Percentiles rank a stretch among this genome's conserved stretches.
phyloP scores from a whole-genome alignment of 2,888 invertebrate genomes.

The Lochmaea capreae region DNA sequence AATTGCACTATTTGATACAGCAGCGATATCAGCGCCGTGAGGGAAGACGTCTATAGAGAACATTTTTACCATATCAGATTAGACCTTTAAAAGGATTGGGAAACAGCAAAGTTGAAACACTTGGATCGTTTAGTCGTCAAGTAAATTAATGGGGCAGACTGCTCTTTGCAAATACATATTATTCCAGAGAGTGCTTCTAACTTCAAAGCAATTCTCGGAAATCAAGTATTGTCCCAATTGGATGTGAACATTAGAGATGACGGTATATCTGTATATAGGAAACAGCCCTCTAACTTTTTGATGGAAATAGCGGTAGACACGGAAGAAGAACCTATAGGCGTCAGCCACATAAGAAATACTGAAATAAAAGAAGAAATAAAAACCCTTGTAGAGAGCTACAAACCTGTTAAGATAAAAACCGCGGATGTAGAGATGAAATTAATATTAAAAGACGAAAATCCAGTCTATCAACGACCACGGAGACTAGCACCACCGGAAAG shows the following conservation, averaged over 20 bases:
- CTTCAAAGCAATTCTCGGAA: too few relatives aligned
- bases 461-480: background rate
- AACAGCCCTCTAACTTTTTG: too few relatives aligned
- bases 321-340: background rate
- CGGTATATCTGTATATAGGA: too few relatives aligned
- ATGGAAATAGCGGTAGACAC: too few relatives aligned
- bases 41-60: constrained; percentile 31
- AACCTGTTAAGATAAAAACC: background rate
- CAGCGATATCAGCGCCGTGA: constrained; percentile 34
- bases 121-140: too few relatives aligned
- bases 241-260: too few relatives aligned
- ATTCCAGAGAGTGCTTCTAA: too few relatives aligned
- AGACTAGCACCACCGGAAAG: background rate
- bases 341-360: background rate
- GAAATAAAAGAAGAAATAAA: background rate
- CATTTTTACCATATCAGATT: constrained; percentile 30
- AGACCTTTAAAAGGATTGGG: too few relatives aligned
- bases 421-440: background rate
- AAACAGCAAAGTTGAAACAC: too few relatives aligned
- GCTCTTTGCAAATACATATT: too few relatives aligned
- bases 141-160: too few relatives aligned
- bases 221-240: too few relatives aligned
- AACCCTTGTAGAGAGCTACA: background rate
- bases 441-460: background rate
- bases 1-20: constrained; percentile 41